phyloP scores from a whole-genome alignment of 2,113 vertebrate species.

The Antennarius striatus region DNA sequence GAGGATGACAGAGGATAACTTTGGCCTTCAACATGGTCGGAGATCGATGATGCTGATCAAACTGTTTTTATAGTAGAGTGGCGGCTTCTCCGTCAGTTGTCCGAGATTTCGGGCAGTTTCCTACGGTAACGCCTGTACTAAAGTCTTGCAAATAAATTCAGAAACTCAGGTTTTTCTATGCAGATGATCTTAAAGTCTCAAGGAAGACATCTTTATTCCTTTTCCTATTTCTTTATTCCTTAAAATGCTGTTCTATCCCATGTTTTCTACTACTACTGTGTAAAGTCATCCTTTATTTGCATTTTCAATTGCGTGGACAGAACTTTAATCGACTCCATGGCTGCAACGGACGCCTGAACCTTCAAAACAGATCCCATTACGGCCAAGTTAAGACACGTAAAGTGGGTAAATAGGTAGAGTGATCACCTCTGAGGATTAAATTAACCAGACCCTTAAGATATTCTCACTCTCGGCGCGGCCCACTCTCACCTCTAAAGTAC shows the following conservation, averaged over 20 bases:
- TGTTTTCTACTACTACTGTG: background rate
- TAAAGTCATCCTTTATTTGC: conserved; percentile 6
- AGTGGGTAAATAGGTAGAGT: conserved; percentile 7
- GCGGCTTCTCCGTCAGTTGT: background rate
- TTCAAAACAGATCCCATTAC: background rate
- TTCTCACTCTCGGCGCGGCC: background rate
- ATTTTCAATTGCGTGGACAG: conserved; percentile 26
- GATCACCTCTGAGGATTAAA: background rate
- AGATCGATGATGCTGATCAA: background rate
- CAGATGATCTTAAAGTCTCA: no score
- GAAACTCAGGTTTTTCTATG: no score
- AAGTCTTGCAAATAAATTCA: no score
- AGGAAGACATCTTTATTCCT: no score
- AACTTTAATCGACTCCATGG: conserved; percentile 27
- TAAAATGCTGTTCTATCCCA: conserved; percentile 4
- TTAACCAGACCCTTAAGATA: conserved; percentile 3
- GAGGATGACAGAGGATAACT: conserved; percentile 8
- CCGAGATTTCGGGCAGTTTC: no score
- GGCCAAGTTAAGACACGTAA: background rate
- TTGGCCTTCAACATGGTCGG: background rate
- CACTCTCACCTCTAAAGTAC: conserved; percentile 18
- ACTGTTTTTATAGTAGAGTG: background rate
- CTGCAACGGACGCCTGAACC: conserved; percentile 8
- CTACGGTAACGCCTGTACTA: no score
- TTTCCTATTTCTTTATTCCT: no score